phyloP scores from a whole-genome alignment of 2,797 vertebrate genomes.

The Jordanella pulchra region DNA sequence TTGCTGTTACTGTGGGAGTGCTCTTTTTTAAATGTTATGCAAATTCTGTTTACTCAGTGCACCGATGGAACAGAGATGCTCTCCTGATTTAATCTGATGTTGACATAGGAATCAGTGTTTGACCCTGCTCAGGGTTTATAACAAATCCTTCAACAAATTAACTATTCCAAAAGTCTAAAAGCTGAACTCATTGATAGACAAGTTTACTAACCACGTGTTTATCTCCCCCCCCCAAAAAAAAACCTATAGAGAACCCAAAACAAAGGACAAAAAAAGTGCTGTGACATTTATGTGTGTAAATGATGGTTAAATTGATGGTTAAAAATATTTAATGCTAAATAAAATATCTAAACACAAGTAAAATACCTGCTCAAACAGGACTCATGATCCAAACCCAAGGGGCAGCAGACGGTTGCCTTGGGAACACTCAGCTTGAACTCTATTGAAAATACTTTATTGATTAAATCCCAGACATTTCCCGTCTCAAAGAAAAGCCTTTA shows the following conservation, averaged over 20 bases:
- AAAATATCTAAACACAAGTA: background rate
- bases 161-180: background rate
- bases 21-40: too few relatives aligned
- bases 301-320: background rate
- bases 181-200: background rate
- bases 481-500: slow-evolving; percentile 17
- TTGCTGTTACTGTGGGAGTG: too few relatives aligned
- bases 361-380: slow-evolving; percentile 26
- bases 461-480: slow-evolving; percentile 15
- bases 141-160: background rate
- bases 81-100: background rate
- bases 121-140: background rate
- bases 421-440: slow-evolving; percentile 42
- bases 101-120: background rate
- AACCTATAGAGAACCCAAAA: background rate
- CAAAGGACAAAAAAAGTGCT: background rate
- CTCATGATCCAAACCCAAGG: slow-evolving; percentile 37
- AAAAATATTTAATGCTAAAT: background rate
- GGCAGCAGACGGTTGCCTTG: slow-evolving; percentile 38
- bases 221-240: too few relatives aligned
- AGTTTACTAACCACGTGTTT: background rate
- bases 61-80: background rate
- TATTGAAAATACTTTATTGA: slow-evolving; percentile 34
- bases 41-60: background rate
- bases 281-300: background rate